Conservation (phyloP, 2,888 invertebrate species). For the Oligia latruncula region DNA sequence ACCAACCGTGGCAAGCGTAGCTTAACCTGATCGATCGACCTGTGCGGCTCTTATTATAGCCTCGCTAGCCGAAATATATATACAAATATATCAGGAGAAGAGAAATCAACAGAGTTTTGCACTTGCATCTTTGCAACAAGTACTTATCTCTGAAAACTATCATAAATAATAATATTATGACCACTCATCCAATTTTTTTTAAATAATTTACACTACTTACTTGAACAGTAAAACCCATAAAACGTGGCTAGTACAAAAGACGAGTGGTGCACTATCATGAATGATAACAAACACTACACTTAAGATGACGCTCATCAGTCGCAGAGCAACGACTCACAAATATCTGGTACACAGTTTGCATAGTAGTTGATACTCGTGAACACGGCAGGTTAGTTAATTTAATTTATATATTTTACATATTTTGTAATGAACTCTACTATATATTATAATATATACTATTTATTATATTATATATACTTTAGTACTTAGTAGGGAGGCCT, state of each 20-base stretch:
- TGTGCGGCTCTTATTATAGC: no score
- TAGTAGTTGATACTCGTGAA: constrained; percentile 70
- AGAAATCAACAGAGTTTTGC: background rate
- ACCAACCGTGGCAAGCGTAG: no score
- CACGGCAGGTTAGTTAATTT: constrained; percentile 74
- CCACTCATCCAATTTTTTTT: background rate
- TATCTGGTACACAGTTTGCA: constrained; percentile 61
- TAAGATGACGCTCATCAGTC: constrained; percentile 83
- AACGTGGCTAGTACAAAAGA: constrained; percentile 27
- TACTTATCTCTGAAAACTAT: background rate
- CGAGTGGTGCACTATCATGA: constrained; percentile 64
- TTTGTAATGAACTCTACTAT: background rate
- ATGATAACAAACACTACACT: constrained; percentile 79
- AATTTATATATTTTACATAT: background rate
- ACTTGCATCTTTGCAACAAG: background rate
- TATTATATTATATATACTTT: no score
- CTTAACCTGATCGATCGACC: no score
- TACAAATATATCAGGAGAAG: background rate
- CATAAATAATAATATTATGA: background rate
- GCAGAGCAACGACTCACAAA: constrained; percentile 64
- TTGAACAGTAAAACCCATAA: constrained; percentile 13
- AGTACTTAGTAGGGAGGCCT: no score
- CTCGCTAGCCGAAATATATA: background rate
- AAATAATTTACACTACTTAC: background rate
- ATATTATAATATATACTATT: no score